These are phyloP conservation scores for Odontothrips loti DNA, from an alignment of 2,888 invertebrate genomes.

Conservation along the genomic window DNA sequence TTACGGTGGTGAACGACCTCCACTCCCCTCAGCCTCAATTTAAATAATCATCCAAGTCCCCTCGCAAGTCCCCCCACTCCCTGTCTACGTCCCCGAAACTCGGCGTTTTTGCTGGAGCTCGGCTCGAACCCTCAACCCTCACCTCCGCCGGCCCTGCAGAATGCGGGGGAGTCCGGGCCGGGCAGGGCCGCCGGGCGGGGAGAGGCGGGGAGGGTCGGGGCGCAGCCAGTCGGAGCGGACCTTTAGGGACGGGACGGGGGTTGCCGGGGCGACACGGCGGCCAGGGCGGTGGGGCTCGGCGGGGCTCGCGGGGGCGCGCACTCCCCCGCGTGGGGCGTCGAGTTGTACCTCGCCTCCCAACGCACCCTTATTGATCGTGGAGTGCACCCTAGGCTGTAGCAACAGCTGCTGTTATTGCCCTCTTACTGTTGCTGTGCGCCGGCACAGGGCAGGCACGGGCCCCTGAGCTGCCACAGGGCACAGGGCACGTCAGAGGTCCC, in stretches of 20 bases:
- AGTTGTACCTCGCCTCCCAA: background rate
- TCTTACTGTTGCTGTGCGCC: background rate
- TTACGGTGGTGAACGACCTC: too few relatives aligned
- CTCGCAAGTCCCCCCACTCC: background rate
- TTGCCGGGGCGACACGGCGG: too few relatives aligned
- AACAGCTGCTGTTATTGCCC: slow-evolving; percentile 12
- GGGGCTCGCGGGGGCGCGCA: background rate
- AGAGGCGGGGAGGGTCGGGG: background rate
- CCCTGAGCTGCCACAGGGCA: too few relatives aligned
- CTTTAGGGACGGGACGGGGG: too few relatives aligned
- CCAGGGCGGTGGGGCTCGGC: background rate
- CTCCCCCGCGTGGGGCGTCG: background rate
- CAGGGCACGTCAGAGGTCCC: too few relatives aligned
- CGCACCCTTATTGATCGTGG: slow-evolving; percentile 13
- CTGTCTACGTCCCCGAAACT: background rate
- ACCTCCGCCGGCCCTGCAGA: background rate
- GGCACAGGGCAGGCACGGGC: too few relatives aligned
- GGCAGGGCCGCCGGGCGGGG: background rate
- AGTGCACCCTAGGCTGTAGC: background rate
- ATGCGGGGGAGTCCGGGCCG: background rate
- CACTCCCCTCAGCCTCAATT: too few relatives aligned
- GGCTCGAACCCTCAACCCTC: background rate
- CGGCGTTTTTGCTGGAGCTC: background rate
- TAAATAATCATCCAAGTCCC: too few relatives aligned
- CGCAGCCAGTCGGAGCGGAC: background rate